Evolutionary conservation across 2,797 vertebrate genomes (phyloP), one percentile per base, ranked within the genome.

Genomic region (Amniataba percoides): DNA sequence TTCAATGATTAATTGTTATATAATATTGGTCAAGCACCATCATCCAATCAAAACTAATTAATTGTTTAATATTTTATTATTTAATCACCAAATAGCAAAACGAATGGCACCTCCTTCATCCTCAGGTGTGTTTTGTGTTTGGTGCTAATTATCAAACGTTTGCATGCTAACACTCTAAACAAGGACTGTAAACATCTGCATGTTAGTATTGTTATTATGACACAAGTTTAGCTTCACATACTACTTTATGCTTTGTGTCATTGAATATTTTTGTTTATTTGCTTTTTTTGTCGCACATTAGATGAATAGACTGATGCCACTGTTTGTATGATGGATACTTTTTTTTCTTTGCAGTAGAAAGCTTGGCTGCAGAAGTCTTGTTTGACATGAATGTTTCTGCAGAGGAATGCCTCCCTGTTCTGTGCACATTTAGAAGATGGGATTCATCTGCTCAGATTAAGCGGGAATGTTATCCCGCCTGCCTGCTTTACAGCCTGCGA

Each of bases 311-410:
- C 19, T 16, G 4, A 42, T 18, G 11, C 58, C 21, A 18, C 21
- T 2, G 3, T 19, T 4, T 15, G 7, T 39, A 12, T 2, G 6
- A 5, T 63, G 12, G 27, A 14, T 42, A 42, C 12, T 58, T 48
- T 25, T 45, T 52, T 31, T 31, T 31, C 5, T 31, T 31, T 31
- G 27, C 58, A 73, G 73, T 45, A 82, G 51, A 31, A 43, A 53
- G 52, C 51, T 81, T 79, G 77, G 86, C 72, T 58, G 71, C 56
- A 66, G 65, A 63, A 40, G 40, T 81, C 60, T 56, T 52, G 75
- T 87, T 91, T 82, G 78, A 88, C 76, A 85, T 78, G 57, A 92
- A 63, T 77, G 84, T 85, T 85, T 83, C 73, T 52, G 61, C 74
- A 76, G 69, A 87, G 87, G 82, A 88, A 83, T 66, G 49, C n/a